Percentiles rank a stretch among this genome's conserved stretches.
Evolutionary conservation across 2,797 vertebrate species (phyloP).

Genomic region (Octomys mimax): DNA sequence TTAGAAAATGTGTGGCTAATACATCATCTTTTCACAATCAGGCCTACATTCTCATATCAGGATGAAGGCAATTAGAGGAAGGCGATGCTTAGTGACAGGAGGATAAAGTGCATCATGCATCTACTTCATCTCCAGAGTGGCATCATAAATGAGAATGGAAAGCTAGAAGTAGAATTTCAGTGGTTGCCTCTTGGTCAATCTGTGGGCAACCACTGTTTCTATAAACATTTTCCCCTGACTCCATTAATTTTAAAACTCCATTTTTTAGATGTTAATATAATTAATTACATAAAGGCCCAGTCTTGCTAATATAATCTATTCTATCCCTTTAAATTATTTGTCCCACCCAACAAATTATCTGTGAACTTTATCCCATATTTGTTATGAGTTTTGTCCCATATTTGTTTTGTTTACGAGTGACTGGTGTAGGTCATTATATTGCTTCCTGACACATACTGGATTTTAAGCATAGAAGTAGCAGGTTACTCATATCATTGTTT

Average conservation of each 20-base stretch:
- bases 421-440: neutral
- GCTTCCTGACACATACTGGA: neutral
- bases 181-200: neutral
- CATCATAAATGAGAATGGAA: neutral
- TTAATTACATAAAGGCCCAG: neutral
- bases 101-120: neutral
- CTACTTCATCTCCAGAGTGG: neutral
- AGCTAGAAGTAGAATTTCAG: neutral
- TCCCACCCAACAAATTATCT: neutral
- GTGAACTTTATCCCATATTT: neutral
- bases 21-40: neutral
- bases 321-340: neutral
- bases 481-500: neutral
- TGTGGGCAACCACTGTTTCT: neutral
- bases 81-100: neutral
- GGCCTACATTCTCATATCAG: neutral
- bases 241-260: neutral
- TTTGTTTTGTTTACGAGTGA: neutral
- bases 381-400: neutral
- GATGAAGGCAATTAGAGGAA: neutral
- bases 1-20: neutral
- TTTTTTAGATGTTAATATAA: neutral
- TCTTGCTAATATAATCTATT: neutral
- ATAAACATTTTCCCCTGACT: neutral
- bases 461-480: neutral